A percentile compares a stretch with the other conserved stretches of the same genome.
Conservation (phyloP, 2,888 invertebrate genomes). For the Anarsia innoxiella region DNA sequence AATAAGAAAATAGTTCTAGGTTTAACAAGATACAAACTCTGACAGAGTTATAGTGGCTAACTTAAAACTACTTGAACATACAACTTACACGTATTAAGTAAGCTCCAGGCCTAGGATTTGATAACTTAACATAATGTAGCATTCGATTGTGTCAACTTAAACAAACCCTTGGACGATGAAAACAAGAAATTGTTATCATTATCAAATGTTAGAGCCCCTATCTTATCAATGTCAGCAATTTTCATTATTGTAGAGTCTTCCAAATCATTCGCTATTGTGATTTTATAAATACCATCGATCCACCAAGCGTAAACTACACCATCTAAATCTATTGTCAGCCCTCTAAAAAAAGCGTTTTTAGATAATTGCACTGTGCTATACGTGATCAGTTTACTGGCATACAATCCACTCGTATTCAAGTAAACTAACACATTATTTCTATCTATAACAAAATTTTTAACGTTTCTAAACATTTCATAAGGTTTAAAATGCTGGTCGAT, state of each 20-base stretch:
- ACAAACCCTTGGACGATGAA: slow-evolving; percentile 39
- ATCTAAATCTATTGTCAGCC: slow-evolving; percentile 48
- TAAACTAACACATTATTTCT: slow-evolving; percentile 47
- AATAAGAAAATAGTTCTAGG: too few species aligned
- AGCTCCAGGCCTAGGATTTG: neutral
- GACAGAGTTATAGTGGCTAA: too few species aligned
- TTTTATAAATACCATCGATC: slow-evolving; percentile 56
- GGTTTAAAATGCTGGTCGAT: slow-evolving; percentile 39
- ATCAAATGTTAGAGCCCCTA: slow-evolving; percentile 56
- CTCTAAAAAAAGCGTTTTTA: slow-evolving; percentile 50
- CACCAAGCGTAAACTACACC: slow-evolving; percentile 56
- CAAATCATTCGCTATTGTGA: slow-evolving; percentile 33
- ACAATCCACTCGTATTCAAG: slow-evolving; percentile 43
- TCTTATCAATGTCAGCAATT: slow-evolving; percentile 35
- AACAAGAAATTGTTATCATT: slow-evolving; percentile 52
- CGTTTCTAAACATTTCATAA: slow-evolving; percentile 33
- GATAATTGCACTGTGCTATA: slow-evolving; percentile 36
- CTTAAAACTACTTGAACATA: too few species aligned
- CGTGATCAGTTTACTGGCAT: slow-evolving; percentile 31
- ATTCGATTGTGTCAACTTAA: slow-evolving; percentile 29
- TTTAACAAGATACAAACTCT: too few species aligned
- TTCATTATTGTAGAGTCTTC: slow-evolving; percentile 36
- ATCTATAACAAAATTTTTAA: slow-evolving; percentile 51
- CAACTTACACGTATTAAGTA: slow-evolving; percentile 1
- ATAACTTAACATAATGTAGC: slow-evolving; percentile 1